phyloP scores from a whole-genome alignment of 2,797 vertebrate genomes.

The Setipinna tenuifilis region DNA sequence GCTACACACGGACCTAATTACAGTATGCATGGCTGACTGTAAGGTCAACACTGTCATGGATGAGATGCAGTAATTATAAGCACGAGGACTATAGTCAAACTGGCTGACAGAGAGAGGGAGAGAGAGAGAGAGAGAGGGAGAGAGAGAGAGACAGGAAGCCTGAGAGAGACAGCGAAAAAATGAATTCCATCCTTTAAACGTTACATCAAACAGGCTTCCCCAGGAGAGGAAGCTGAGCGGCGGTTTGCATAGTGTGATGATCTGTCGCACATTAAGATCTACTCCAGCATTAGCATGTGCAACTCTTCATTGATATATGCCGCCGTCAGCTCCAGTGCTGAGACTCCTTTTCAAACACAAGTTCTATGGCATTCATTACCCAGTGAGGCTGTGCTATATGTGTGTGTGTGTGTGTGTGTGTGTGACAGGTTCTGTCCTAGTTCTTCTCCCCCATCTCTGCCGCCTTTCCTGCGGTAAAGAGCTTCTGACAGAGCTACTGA shows the following conservation, averaged over 20 bases:
- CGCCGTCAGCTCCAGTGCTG: background rate
- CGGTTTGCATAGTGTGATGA: background rate
- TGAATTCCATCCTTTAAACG: background rate
- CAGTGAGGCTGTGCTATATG: no score
- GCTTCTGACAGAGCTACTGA: no score
- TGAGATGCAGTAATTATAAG: constrained; percentile 53
- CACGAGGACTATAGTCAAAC: constrained; percentile 27
- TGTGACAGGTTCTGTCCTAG: constrained; percentile 9
- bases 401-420: background rate
- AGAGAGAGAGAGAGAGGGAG: constrained; percentile 4
- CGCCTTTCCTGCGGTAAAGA: background rate
- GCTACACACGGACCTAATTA: constrained; percentile 68
- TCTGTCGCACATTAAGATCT: constrained; percentile 14
- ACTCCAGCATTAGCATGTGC: background rate
- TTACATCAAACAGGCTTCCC: background rate
- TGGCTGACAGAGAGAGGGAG: background rate
- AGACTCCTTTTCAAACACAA: background rate
- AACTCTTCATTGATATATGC: background rate
- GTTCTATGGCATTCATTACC: background rate
- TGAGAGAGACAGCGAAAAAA: background rate
- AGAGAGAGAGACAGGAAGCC: background rate
- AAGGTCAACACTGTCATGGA: constrained; percentile 57
- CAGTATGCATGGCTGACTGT: constrained; percentile 50
- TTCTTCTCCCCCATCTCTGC: background rate
- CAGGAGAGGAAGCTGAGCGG: background rate